Base-by-base conservation (phyloP, 2,113 vertebrate species). In the Myiopsitta monachus region DNA sequence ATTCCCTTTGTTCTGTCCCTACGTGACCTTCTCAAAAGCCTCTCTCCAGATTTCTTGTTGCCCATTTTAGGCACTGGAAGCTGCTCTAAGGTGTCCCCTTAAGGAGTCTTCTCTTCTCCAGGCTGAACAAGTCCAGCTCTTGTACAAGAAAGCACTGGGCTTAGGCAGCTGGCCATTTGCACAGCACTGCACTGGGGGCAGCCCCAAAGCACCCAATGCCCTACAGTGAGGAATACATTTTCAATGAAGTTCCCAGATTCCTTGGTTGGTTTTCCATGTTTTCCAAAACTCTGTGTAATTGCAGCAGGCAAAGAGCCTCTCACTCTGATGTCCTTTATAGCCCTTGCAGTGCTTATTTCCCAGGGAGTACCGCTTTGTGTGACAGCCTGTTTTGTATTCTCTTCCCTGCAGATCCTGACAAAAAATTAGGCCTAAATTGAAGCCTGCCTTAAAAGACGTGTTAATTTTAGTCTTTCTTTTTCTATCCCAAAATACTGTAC, bases 301-400 rank as follows among this genome's bases (percentile, higher is more conserved):
- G 70, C 92, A 87, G 33, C 11, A 57, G 94, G 90, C 89, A 69
- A 89, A 96, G 86, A 84, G 33, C 57, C 49, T 95, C 66, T 91
- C 15, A 10, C 80, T 94, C 80, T 57, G 76, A 46, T 90, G 83
- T 16, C 62, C 66, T 92, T 88, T 66, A 33, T 61, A 95, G 77
- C 77, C 44, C 38, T 92, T 96, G 92, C 86, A 94, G 83, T 46
- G 54, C 72, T 95, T 87, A 76, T 82, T 97, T 97, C 88, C 77
- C 81, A 94, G 95, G 68, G 72, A 72, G 16, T 55, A 28, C 39
- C 88, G 77, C 83, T 85, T 86, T 90, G 49, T 92, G 88, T 76
- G 62, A 79, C 61, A 70, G 75, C 17, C 80, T 68, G 39, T 49
- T 95, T 87, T 84, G 73, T 94, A 31, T 88, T 93, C 74, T 57